Evolutionary conservation across 2,888 invertebrate species (phyloP), one percentile per base, ranked within the genome.

Genomic region (Drosophila diplacantha): DNA sequence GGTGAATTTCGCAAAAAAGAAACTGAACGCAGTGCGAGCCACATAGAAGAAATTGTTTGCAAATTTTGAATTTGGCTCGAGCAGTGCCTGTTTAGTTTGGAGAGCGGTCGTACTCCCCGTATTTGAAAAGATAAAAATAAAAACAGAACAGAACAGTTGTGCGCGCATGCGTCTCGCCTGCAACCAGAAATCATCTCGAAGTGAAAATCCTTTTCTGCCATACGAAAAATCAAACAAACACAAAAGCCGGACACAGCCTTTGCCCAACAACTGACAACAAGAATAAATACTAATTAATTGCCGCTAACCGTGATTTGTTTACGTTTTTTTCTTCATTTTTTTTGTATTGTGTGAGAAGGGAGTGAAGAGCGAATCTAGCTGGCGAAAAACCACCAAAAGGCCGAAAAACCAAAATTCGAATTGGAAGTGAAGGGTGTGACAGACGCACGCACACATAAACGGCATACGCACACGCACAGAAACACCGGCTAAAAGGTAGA

Each of bases 181-280:
- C 54, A 54, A 49, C 35, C 35, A 55, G 54, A 49, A 55, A 29
- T 55, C 47, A 62, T 57, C 70, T 72, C 44, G 18, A 46, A 46
- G 73, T 72, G 75, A 80, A 78, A 80, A 75, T 75, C 75, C 78
- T 75, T 53, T 78, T 77, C 74, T 78, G 81, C 75, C 72, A 78
- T 75, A 75, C 75, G 53, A 55, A 66, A 47, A 50, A 61, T 46
- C 29, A 29, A 46, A 18, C 18, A 44, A 44, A 46, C 44, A 14
- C 14, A 51, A 60, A 46, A 58, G 55, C 43, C 58, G 58, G 58
- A 54, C 55, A 39, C 49, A 74, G 56, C 63, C 51, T 44, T 44
- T 49, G 54, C 47, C 9, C 29, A n/a, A 37, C 9, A 12, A 37
- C n/a, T 47, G 35, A 35, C 34, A 31, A 39, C 41, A 46, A 52